These are phyloP conservation scores for Typhlichthys eigenmanni DNA, from an alignment of 2,797 vertebrate genomes.

Conservation along the genomic window DNA sequence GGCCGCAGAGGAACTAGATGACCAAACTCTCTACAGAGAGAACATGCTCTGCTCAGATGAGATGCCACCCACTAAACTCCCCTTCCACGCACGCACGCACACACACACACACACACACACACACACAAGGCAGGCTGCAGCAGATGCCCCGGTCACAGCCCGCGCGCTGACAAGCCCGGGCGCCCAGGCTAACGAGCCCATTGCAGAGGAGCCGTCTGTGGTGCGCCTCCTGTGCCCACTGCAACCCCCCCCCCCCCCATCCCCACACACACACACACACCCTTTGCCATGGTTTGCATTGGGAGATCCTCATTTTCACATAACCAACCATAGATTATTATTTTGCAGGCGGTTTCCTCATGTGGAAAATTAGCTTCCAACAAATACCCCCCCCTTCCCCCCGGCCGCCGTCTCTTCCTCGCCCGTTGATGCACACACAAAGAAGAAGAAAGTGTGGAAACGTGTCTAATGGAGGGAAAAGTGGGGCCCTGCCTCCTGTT, in stretches of 20 bases:
- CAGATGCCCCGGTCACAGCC: conserved; percentile 17
- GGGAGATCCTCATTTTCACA: conserved; percentile 72
- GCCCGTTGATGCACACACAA: conserved; percentile 36
- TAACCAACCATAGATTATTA: conserved; percentile 80
- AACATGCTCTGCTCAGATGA: background rate
- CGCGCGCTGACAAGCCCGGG: conserved; percentile 39
- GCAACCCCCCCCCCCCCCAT: conserved; percentile 38
- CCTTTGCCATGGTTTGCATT: conserved; percentile 51
- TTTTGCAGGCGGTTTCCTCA: conserved; percentile 72
- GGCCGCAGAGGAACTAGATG: too few relatives aligned
- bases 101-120: background rate
- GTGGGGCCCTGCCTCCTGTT: conserved; percentile 59
- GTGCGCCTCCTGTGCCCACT: conserved; percentile 49
- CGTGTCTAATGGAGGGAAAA: conserved; percentile 69
- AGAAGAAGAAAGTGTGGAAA: conserved; percentile 57
- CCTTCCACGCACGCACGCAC: background rate
- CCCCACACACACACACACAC: conserved; percentile 74
- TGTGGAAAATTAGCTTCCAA: conserved; percentile 77
- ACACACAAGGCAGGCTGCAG: background rate
- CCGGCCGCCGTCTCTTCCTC: conserved; percentile 8
- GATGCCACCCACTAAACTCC: background rate
- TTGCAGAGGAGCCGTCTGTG: conserved; percentile 51
- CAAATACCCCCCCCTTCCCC: conserved; percentile 20
- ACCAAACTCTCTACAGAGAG: too few relatives aligned
- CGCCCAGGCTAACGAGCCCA: conserved; percentile 67